phyloP scores from a whole-genome alignment of 2,113 vertebrate genomes.

The Nannobrachium achirus region DNA sequence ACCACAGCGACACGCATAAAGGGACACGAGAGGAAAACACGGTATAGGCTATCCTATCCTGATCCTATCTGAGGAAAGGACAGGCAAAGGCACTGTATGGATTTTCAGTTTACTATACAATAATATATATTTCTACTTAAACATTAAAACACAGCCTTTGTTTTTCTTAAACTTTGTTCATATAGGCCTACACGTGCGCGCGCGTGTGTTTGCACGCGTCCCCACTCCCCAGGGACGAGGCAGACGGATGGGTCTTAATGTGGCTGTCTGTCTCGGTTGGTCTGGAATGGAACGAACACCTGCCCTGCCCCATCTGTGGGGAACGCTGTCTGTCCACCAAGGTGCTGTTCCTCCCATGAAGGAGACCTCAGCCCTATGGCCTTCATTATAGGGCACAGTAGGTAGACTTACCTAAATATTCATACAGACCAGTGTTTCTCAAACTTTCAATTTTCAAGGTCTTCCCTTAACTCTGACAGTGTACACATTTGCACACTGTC shows the following conservation, averaged over 20 bases:
- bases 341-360: not conserved
- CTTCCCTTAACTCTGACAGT: too few relatives aligned
- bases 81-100: slow-evolving; percentile 39
- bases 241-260: slow-evolving; percentile 84
- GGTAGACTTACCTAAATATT: too few relatives aligned
- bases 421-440: too few relatives aligned
- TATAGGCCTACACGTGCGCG: not conserved
- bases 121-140: not conserved
- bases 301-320: slow-evolving; percentile 90
- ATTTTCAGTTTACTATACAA: too few relatives aligned
- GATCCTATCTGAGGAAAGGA: slow-evolving; percentile 52
- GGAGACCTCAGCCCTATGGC: not conserved
- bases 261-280: slow-evolving; percentile 88
- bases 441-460: too few relatives aligned
- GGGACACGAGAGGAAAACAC: slow-evolving; percentile 27
- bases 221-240: slow-evolving; percentile 83
- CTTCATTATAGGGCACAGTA: not conserved
- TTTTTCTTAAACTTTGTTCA: not conserved
- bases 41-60: too few relatives aligned
- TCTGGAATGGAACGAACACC: slow-evolving; percentile 90
- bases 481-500: too few relatives aligned
- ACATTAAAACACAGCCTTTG: not conserved
- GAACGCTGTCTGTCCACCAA: slow-evolving; percentile 23
- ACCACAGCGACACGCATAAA: slow-evolving; percentile 53
- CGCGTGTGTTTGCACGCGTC: slow-evolving; percentile 25